phyloP scores from a whole-genome alignment of 2,113 vertebrate genomes.

The Sebastes fasciatus region DNA sequence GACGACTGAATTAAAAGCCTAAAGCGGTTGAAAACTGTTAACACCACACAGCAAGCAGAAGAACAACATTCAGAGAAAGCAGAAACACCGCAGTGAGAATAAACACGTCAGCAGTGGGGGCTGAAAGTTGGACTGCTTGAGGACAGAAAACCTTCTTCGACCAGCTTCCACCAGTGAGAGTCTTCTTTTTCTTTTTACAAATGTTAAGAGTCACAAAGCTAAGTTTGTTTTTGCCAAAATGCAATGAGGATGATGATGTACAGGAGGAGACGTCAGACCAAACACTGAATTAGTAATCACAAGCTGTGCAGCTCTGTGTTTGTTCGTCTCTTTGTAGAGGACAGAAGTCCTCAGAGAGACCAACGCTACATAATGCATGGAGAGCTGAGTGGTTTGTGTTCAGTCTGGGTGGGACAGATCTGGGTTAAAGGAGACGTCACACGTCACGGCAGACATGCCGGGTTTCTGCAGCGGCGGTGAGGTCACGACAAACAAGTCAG shows the following conservation, averaged over 20 bases:
- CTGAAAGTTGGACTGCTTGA: too few relatives aligned
- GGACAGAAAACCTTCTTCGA: neutral
- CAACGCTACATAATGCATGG: conserved; percentile 47
- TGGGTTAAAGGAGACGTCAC: conserved; percentile 28
- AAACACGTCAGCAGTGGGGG: too few relatives aligned
- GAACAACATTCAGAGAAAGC: neutral
- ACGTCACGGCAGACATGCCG: neutral
- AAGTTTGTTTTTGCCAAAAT: neutral
- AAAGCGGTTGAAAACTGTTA: too few relatives aligned
- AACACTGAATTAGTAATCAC: conserved; percentile 12
- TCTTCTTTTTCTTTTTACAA: neutral
- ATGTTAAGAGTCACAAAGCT: neutral
- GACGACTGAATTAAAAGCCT: too few relatives aligned
- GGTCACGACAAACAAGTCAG: neutral
- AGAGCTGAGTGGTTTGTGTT: conserved; percentile 20
- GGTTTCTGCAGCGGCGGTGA: neutral
- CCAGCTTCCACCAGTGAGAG: neutral
- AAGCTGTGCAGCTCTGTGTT: neutral
- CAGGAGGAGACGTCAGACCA: neutral
- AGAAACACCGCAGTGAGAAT: neutral
- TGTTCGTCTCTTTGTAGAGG: neutral
- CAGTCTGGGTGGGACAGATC: conserved; percentile 18
- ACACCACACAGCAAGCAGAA: neutral
- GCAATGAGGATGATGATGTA: neutral
- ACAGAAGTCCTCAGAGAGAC: conserved; percentile 20